These are phyloP conservation scores for Synergus japonicus DNA, from an alignment of 2,888 invertebrate species.

Conservation along the genomic window DNA sequence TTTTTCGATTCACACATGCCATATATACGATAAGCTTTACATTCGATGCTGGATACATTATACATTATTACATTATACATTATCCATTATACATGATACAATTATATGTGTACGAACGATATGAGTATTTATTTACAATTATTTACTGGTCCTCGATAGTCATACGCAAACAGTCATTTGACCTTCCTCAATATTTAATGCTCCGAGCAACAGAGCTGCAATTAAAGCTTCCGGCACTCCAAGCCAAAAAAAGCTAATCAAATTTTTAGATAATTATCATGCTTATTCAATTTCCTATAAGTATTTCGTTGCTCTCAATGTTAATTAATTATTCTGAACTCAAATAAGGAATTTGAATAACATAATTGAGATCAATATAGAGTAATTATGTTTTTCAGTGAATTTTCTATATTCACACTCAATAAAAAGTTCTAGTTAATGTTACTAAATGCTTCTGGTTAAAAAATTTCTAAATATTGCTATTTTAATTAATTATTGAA, in stretches of 20 bases:
- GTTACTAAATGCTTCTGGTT: no score
- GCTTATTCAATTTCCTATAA: neutral
- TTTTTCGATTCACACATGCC: slow-evolving; percentile 20
- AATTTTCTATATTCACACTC: neutral
- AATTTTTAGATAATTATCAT: neutral
- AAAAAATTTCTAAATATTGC: no score
- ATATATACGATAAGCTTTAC: slow-evolving; percentile 25
- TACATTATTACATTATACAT: no score
- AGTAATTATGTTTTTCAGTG: neutral
- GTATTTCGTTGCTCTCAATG: neutral
- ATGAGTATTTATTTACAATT: slow-evolving; percentile 40
- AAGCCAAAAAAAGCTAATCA: neutral
- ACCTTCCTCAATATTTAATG: slow-evolving; percentile 12
- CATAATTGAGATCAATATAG: neutral
- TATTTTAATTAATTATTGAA: no score
- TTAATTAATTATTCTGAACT: neutral
- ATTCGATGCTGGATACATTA: slow-evolving; percentile 36
- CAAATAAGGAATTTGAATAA: neutral
- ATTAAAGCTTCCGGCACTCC: neutral
- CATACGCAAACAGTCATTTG: slow-evolving; percentile 19
- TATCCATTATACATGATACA: neutral
- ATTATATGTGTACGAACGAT: slow-evolving; percentile 8
- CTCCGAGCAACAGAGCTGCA: slow-evolving; percentile 11
- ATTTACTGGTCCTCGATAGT: slow-evolving; percentile 39
- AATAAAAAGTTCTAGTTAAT: no score